phyloP scores from a whole-genome alignment of 2,113 vertebrate species.

The Campylomormyrus numenius region DNA sequence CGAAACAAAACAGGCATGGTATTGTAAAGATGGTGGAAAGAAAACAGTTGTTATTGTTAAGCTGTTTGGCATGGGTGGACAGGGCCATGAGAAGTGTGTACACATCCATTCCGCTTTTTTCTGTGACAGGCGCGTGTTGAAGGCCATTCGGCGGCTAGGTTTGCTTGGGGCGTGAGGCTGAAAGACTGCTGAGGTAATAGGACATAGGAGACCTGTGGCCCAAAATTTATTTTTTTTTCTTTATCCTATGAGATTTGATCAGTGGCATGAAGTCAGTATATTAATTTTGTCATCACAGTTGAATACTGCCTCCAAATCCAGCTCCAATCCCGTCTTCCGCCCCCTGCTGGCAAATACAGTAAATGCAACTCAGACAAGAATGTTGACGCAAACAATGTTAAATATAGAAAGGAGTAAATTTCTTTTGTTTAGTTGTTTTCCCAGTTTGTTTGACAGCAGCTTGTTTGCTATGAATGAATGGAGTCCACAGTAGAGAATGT shows the following conservation, averaged over 20 bases:
- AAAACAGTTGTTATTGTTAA: neutral
- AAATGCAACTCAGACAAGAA: neutral
- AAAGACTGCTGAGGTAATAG: neutral
- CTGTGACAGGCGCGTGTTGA: neutral
- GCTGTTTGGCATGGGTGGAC: neutral
- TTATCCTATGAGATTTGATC: neutral
- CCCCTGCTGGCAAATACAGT: neutral
- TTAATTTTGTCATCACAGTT: neutral
- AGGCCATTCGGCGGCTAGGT: neutral
- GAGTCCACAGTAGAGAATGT: neutral
- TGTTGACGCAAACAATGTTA: neutral
- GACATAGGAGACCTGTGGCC: neutral
- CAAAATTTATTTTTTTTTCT: neutral
- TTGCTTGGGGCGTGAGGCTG: neutral
- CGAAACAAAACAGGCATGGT: no score
- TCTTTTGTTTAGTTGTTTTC: neutral
- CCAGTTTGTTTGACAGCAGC: neutral
- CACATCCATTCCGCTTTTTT: neutral
- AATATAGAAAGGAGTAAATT: neutral
- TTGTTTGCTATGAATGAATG: neutral
- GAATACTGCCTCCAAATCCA: neutral
- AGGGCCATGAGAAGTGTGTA: neutral
- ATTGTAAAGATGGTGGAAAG: neutral
- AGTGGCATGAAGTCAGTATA: neutral
- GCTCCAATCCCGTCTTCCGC: neutral